These are phyloP conservation scores for Porphyrio hochstetteri DNA, from an alignment of 2,113 vertebrate species.

Conservation along the genomic window DNA sequence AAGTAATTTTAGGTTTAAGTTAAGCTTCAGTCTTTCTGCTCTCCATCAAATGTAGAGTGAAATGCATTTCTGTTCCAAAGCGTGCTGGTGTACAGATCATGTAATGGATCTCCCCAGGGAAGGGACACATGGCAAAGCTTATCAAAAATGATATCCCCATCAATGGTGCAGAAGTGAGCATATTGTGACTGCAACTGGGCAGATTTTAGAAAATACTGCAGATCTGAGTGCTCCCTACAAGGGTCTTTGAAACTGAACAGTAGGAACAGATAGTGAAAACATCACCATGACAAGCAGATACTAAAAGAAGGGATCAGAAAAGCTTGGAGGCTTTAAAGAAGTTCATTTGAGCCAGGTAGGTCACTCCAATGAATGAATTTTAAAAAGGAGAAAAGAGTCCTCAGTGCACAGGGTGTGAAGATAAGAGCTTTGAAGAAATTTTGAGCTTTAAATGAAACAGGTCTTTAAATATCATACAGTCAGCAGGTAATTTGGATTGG, in stretches of 20 bases:
- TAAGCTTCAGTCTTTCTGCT: background rate
- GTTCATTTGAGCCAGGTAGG: background rate
- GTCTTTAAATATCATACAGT: background rate
- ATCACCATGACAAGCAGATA: background rate
- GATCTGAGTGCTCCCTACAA: background rate
- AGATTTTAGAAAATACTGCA: background rate
- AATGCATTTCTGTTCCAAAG: background rate
- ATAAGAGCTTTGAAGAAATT: background rate
- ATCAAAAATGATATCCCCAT: background rate
- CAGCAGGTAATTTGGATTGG: background rate
- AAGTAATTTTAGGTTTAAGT: constrained; percentile 12
- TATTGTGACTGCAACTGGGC: background rate
- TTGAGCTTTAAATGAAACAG: background rate
- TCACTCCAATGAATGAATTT: background rate
- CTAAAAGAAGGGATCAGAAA: background rate
- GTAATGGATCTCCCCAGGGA: background rate
- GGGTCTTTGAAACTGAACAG: background rate
- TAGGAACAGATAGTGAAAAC: background rate
- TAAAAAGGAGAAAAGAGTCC: background rate
- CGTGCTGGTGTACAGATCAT: background rate
- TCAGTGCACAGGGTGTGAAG: background rate
- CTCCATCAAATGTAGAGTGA: background rate
- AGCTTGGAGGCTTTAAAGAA: background rate
- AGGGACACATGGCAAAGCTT: background rate
- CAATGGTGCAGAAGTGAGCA: background rate